Percentiles rank a stretch among this genome's conserved stretches.
Conservation (phyloP, 1,140 invertebrate genomes). For the Sitodiplosis mosellana region DNA sequence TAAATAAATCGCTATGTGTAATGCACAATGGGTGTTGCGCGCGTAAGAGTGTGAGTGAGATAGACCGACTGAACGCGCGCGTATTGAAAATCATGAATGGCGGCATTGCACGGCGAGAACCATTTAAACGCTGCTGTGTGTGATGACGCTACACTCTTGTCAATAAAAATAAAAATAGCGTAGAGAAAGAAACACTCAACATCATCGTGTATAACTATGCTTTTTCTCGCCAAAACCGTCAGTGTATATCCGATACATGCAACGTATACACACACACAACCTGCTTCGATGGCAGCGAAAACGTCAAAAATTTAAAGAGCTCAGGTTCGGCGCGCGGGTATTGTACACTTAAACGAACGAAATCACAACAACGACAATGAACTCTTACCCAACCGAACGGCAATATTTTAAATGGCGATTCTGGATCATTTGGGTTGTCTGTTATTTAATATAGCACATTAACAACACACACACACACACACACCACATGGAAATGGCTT, state of each 20-base stretch:
- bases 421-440: slow-evolving; percentile 2
- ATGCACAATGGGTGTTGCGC: too few species aligned
- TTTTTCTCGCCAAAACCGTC: too few species aligned
- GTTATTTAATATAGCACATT: slow-evolving; percentile 7
- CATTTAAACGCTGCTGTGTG: too few species aligned
- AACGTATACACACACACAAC: slow-evolving; percentile 4
- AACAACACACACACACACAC: too few species aligned
- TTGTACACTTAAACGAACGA: slow-evolving; percentile 8
- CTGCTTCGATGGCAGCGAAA: slow-evolving; percentile 5
- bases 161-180: slow-evolving; percentile 6
- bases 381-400: not conserved
- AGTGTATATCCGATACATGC: too few species aligned
- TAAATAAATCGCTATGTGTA: too few species aligned
- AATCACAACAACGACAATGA: slow-evolving; percentile 5
- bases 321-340: slow-evolving; percentile 7
- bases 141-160: too few species aligned
- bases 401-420: slow-evolving; percentile 7
- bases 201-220: too few species aligned
- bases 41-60: too few species aligned
- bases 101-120: too few species aligned
- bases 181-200: slow-evolving; percentile 6
- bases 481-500: slow-evolving; percentile 2
- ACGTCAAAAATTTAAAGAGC: slow-evolving; percentile 1
- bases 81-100: too few species aligned
- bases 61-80: too few species aligned